phyloP scores from a whole-genome alignment of 2,888 invertebrate species.

The Gastracanthus pulcherrimus region DNA sequence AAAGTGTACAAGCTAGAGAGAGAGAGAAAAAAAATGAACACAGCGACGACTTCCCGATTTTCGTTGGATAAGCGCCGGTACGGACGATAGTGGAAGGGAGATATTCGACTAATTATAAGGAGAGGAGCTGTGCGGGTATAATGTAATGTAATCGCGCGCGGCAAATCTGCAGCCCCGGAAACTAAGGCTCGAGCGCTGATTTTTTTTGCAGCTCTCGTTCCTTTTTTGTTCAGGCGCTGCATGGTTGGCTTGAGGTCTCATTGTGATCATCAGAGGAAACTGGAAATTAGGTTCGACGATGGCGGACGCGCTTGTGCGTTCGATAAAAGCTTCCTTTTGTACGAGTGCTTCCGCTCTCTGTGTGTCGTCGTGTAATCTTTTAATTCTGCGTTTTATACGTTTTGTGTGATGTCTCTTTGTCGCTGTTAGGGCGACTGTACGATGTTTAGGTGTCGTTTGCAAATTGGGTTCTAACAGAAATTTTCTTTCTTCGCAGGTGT shows the following conservation, averaged over 20 bases:
- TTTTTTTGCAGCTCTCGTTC: neutral
- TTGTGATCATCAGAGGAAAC: neutral
- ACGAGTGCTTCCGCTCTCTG: neutral
- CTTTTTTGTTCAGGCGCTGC: neutral
- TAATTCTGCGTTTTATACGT: neutral
- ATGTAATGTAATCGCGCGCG: neutral
- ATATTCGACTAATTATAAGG: neutral
- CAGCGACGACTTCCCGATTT: neutral
- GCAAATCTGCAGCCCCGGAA: neutral
- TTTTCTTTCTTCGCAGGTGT: no score
- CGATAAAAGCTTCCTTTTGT: conserved; percentile 17
- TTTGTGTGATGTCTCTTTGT: neutral
- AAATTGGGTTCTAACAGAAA: no score
- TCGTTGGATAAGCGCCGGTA: no score
- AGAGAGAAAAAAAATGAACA: neutral
- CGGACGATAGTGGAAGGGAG: neutral
- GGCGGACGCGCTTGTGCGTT: neutral
- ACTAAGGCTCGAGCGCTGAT: no score
- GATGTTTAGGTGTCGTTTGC: no score
- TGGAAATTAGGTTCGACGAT: neutral
- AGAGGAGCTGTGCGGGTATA: neutral
- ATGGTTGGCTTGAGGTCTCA: neutral
- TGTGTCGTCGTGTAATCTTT: no score
- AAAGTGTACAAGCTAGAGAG: neutral
- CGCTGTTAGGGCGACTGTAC: neutral